Percentiles rank a stretch among this genome's conserved stretches.
These are phyloP conservation scores for Saccostrea glomerata DNA, from an alignment of 1,140 invertebrate genomes.

Conservation along the genomic window DNA sequence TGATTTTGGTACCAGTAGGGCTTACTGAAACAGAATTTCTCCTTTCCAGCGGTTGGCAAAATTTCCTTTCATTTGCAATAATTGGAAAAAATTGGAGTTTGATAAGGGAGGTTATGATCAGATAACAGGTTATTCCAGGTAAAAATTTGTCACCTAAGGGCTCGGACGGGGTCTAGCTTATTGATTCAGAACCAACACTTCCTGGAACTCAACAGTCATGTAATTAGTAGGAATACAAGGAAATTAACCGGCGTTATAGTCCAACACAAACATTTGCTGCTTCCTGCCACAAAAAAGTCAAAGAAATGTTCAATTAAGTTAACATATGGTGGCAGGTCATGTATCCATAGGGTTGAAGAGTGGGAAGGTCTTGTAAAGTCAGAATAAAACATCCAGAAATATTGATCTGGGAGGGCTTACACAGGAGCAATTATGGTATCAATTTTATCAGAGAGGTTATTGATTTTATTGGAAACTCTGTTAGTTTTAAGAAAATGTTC, in stretches of 20 bases:
- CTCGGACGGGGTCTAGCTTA: neutral
- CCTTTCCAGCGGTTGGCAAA: neutral
- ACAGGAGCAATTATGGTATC: neutral
- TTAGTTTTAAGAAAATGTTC: neutral
- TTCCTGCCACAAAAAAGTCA: constrained; percentile 10
- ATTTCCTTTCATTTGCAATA: neutral
- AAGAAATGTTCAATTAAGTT: constrained; percentile 1
- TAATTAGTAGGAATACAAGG: constrained; percentile 37
- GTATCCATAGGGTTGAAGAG: neutral
- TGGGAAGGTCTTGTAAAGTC: constrained; percentile 10
- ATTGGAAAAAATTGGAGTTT: constrained; percentile 10
- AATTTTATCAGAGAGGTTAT: constrained; percentile 14
- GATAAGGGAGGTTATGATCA: constrained; percentile 23
- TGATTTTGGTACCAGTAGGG: neutral
- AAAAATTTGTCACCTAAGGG: constrained; percentile 26
- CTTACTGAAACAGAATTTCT: neutral
- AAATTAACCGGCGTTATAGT: neutral
- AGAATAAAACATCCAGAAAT: neutral
- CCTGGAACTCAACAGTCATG: neutral
- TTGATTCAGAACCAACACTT: constrained; percentile 1
- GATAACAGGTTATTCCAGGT: neutral
- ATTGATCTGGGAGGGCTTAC: neutral
- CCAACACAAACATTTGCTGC: constrained; percentile 11
- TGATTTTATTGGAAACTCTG: constrained; percentile 31
- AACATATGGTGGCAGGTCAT: neutral